These are phyloP conservation scores for cattle (Bos taurus) DNA, from an alignment of 2,113 vertebrate genomes.

Conservation along the genomic window DNA sequence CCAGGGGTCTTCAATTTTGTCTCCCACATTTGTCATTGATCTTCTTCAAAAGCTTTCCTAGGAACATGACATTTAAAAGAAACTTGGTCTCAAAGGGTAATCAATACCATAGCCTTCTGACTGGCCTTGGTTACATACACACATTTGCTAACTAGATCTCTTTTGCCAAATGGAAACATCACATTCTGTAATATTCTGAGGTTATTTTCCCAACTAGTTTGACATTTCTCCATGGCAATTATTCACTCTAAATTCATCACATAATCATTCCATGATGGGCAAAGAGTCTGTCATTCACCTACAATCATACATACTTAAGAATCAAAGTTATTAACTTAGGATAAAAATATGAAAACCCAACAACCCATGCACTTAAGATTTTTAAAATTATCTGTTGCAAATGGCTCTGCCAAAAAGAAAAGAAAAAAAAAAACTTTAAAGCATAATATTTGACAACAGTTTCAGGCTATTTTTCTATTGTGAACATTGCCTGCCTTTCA, in stretches of 20 bases:
- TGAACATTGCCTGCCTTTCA: background rate
- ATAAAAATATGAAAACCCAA: background rate
- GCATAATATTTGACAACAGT: background rate
- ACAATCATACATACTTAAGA: background rate
- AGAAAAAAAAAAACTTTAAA: background rate
- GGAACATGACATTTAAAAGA: background rate
- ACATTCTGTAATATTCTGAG: background rate
- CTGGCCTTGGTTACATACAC: background rate
- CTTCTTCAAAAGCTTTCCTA: background rate
- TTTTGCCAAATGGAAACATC: background rate
- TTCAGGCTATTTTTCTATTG: background rate
- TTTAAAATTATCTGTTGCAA: background rate
- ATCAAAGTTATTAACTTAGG: background rate
- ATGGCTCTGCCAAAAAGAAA: background rate
- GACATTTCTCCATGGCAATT: background rate
- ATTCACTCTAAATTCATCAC: background rate
- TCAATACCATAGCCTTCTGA: background rate
- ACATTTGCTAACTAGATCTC: background rate
- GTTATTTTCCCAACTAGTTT: background rate
- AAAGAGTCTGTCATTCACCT: background rate
- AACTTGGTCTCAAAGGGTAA: background rate
- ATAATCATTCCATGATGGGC: background rate
- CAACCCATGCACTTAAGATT: background rate
- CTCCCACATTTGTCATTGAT: background rate
- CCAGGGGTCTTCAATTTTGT: background rate